These are phyloP conservation scores for Nycticorax nycticorax DNA, from an alignment of 2,113 vertebrate species.

Conservation along the genomic window DNA sequence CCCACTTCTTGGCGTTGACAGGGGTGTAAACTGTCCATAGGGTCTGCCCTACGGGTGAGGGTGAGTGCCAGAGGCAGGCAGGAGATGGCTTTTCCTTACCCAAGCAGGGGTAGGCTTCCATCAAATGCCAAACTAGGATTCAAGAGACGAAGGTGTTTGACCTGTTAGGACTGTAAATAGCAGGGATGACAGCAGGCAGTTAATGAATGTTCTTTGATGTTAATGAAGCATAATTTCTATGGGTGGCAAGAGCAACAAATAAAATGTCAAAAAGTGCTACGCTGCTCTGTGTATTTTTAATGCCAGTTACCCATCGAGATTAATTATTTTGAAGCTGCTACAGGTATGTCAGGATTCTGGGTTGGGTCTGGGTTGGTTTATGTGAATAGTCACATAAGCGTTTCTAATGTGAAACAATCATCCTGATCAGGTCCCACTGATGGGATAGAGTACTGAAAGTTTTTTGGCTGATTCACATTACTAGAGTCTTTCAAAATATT, in stretches of 20 bases:
- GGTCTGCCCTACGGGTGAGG: too few species aligned
- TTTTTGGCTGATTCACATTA: not conserved
- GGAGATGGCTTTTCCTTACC: not conserved
- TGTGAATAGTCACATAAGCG: fast-evolving
- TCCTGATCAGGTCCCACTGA: not conserved
- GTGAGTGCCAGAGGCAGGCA: not conserved
- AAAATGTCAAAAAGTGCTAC: not conserved
- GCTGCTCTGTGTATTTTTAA: not conserved
- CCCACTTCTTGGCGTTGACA: not conserved
- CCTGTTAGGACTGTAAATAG: not conserved
- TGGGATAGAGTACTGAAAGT: not conserved
- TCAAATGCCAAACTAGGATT: not conserved
- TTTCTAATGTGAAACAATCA: not conserved
- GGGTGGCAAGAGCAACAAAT: not conserved
- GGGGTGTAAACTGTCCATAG: not conserved
- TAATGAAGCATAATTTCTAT: not conserved
- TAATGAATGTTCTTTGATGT: not conserved
- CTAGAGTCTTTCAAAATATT: not conserved
- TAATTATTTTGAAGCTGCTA: not conserved
- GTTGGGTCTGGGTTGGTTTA: not conserved
- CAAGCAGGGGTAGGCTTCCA: not conserved
- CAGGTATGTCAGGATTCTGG: not conserved
- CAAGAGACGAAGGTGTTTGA: not conserved
- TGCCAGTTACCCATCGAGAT: not conserved
- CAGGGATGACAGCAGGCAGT: not conserved